Conservation (phyloP, 2,888 invertebrate species). For the Fissipunctia ypsillon region DNA sequence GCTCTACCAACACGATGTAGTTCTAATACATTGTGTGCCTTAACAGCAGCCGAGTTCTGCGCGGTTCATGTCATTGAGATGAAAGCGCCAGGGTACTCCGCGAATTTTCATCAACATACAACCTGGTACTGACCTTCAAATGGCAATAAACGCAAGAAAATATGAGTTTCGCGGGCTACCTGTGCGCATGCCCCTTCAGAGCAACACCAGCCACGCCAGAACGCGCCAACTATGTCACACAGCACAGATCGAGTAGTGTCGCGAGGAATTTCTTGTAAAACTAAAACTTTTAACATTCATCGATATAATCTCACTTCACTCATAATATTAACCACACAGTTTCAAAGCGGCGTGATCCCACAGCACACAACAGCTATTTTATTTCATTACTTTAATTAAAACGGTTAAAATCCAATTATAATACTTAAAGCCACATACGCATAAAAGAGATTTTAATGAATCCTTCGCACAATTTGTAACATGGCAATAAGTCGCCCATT, state of each 20-base stretch:
- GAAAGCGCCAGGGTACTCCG: no score
- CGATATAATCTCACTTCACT: neutral
- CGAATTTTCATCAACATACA: neutral
- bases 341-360: neutral
- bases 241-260: neutral
- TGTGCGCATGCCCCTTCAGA: no score
- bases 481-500: no score
- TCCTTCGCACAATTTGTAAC: no score
- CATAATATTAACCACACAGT: neutral
- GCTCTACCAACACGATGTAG: neutral
- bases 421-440: neutral
- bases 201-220: neutral
- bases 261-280: no score
- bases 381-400: neutral
- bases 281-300: neutral
- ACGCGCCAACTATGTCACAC: no score
- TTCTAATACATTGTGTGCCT: neutral
- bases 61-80: neutral
- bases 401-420: neutral
- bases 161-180: neutral
- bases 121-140: neutral
- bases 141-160: neutral
- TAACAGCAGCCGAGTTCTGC: neutral
- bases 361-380: neutral
- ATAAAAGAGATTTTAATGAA: no score